Evolutionary conservation across 2,797 vertebrate species (phyloP).

Genomic region (Pyrocephalus nanus): DNA sequence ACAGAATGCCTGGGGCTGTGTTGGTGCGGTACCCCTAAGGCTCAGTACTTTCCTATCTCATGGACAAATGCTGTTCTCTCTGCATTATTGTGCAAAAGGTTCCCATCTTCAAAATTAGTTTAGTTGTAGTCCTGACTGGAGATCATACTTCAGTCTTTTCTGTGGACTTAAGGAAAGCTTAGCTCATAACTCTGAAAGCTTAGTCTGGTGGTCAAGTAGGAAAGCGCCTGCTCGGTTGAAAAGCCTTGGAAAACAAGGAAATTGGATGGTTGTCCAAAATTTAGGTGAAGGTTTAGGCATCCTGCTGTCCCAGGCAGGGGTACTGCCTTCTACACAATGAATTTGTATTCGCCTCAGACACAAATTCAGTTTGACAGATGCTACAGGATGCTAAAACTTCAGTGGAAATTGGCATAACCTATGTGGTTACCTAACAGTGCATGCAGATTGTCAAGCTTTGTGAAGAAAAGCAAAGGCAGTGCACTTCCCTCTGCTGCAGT

Average conservation of each 20-base stretch:
- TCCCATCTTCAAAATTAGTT: background rate
- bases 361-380: background rate
- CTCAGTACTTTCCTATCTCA: background rate
- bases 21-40: no score
- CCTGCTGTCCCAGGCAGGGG: background rate
- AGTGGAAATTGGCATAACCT: background rate
- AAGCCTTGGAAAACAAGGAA: background rate
- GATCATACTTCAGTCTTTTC: background rate
- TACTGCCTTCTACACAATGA: background rate
- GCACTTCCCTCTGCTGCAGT: background rate
- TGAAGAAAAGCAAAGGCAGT: background rate
- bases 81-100: background rate
- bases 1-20: background rate
- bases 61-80: background rate
- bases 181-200: background rate
- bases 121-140: background rate
- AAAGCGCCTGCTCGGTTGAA: background rate
- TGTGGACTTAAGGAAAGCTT: background rate
- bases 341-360: background rate
- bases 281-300: background rate
- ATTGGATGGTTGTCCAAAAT: background rate
- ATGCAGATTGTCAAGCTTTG: background rate
- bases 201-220: background rate
- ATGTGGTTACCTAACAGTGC: background rate
- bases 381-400: accelerated